These are phyloP conservation scores for Leucoraja erinaceus DNA, from an alignment of 2,113 vertebrate species.

Conservation along the genomic window DNA sequence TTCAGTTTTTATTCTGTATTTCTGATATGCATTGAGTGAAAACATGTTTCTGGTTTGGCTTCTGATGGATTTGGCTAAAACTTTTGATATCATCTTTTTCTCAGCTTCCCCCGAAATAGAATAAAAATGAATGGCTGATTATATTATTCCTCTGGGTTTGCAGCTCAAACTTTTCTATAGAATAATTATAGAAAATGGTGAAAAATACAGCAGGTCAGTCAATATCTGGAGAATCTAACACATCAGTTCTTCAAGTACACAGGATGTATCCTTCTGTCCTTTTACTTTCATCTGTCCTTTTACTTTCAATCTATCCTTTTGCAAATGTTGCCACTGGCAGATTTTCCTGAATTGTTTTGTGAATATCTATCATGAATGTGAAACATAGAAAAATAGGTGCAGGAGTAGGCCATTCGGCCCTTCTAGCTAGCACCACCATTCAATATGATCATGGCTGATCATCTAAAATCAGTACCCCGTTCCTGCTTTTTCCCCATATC, in stretches of 20 bases:
- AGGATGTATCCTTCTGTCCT: background rate
- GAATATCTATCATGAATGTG: background rate
- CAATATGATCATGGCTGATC: no score
- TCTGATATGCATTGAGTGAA: background rate
- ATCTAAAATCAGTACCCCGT: no score
- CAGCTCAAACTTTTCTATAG: background rate
- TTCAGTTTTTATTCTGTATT: background rate
- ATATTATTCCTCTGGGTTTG: background rate
- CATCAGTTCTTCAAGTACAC: background rate
- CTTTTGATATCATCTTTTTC: background rate
- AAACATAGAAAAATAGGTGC: no score
- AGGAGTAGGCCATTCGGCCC: no score
- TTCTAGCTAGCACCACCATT: no score
- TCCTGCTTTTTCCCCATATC: no score
- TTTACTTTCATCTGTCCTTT: background rate
- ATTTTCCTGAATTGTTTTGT: background rate
- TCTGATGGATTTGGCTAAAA: background rate
- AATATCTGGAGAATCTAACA: background rate
- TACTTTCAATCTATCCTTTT: background rate
- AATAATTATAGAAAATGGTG: background rate
- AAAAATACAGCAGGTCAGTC: background rate
- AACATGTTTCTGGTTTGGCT: background rate
- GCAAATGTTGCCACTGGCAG: background rate
- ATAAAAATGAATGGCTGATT: background rate
- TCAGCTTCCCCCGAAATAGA: background rate